Base-by-base conservation (phyloP, 2,888 invertebrate genomes). In the Lacanobia oleracea region DNA sequence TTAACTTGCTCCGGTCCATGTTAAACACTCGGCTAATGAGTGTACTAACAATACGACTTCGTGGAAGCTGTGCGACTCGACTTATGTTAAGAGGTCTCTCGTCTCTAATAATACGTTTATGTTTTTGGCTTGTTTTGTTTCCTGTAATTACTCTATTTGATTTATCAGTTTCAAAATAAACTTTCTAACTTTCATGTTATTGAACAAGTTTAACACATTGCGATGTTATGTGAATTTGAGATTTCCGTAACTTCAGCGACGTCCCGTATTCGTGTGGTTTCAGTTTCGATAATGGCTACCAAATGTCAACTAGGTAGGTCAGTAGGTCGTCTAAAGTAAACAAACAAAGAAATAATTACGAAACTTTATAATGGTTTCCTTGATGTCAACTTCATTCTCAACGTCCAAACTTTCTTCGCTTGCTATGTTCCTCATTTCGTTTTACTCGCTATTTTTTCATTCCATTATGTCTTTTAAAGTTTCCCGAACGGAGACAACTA, bases 1-100 rank as follows among this genome's bases (percentile, higher is more conserved):
- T 91, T 91, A 91, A 91, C 90, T 92, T 87, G 84, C 85, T 87
- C 87, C 82, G 80, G 87, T 87, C 86, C 86, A 88, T 89, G 89
- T 92, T 88, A 82, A 87, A 88, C 88, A 90, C 87, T 85, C 86
- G 84, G 85, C 88, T 90, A 89, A 91, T 91, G 89, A 89, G 87
- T 82, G 79, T 87, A 79, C 76, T 77, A 82, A 82, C 81, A 86
- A 84, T 86, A 76, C 82, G 84, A 85, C 83, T 83, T 85, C 68
- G 79, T 72, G 82, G 80, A 81, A 77, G 82, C 82, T 83, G 81
- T 76, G 76, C 65, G 64, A 72, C 78, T 84, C 71, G 85, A 72
- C 27, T 79, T 83, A 80, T 82, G 78, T 83, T 82, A 72, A 71
- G 73, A 64, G 63, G 71, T 80, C 83, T 80, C 81, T 63, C 56